Percentiles rank a stretch among this genome's conserved stretches.
Evolutionary conservation across 1,140 invertebrate species (phyloP).

Genomic region (Glomeris maerens): DNA sequence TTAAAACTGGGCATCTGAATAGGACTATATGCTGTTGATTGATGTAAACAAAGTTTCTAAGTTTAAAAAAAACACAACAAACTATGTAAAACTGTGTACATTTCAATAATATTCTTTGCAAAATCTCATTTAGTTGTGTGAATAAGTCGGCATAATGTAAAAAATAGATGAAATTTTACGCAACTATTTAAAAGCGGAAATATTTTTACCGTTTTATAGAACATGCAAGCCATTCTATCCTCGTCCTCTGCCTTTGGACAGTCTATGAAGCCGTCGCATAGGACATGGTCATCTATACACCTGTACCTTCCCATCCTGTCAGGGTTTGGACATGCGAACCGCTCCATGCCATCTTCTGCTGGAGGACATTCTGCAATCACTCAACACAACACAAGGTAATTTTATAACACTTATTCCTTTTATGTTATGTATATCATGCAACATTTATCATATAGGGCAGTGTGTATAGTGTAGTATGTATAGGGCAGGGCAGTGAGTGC

Average conservation of each 20-base stretch:
- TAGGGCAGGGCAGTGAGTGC: too few species aligned
- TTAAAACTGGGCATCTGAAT: too few species aligned
- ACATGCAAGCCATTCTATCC: constrained; percentile 82
- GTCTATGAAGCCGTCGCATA: constrained; percentile 88
- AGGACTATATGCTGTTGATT: too few species aligned
- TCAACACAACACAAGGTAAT: too few species aligned
- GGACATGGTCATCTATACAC: constrained; percentile 88
- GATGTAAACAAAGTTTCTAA: background rate
- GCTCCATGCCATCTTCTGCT: constrained; percentile 80
- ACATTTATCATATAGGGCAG: too few species aligned
- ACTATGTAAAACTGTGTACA: background rate
- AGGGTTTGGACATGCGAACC: constrained; percentile 82
- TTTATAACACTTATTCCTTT: too few species aligned
- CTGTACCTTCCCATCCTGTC: constrained; percentile 78
- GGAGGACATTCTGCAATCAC: constrained; percentile 70
- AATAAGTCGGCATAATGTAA: background rate
- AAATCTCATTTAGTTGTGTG: background rate
- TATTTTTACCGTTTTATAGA: constrained; percentile 94
- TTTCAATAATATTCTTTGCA: background rate
- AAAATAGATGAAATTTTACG: background rate
- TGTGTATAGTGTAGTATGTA: too few species aligned
- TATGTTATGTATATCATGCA: too few species aligned
- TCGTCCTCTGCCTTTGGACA: constrained; percentile 86
- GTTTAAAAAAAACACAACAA: background rate
- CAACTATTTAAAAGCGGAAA: constrained; percentile 15